phyloP scores from a whole-genome alignment of 2,113 vertebrate genomes.

The Electrona antarctica region DNA sequence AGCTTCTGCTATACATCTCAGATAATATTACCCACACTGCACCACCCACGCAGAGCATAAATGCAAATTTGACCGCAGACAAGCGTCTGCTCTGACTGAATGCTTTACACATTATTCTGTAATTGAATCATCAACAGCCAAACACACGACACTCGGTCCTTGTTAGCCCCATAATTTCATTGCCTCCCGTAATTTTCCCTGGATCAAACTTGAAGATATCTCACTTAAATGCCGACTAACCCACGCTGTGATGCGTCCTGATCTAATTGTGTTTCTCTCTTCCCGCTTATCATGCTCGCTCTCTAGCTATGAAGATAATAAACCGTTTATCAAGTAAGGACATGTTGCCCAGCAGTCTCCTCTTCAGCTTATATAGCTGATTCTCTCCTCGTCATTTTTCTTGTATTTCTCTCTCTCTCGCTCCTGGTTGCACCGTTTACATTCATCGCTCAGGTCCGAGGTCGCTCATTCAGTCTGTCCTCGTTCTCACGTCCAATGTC shows the following conservation, averaged over 20 bases:
- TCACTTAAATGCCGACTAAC: slow-evolving; percentile 85
- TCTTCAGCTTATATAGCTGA: slow-evolving; percentile 72
- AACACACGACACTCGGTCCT: slow-evolving; percentile 36
- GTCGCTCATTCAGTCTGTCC: slow-evolving; percentile 18
- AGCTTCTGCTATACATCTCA: slow-evolving; percentile 89
- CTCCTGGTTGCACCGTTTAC: not conserved
- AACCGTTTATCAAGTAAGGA: slow-evolving; percentile 99
- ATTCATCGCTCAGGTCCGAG: not conserved
- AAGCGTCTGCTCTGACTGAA: slow-evolving; percentile 25
- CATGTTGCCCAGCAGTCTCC: slow-evolving; percentile 89
- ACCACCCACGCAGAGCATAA: slow-evolving; percentile 43
- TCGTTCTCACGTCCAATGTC: slow-evolving; percentile 45
- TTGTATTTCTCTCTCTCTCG: slow-evolving; percentile 6
- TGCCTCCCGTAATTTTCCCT: slow-evolving; percentile 55
- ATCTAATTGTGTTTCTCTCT: slow-evolving; percentile 96
- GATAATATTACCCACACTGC: slow-evolving; percentile 64
- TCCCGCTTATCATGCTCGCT: slow-evolving; percentile 97
- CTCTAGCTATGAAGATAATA: slow-evolving; percentile 99
- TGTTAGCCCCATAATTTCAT: slow-evolving; percentile 39
- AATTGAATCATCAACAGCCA: slow-evolving; percentile 50
- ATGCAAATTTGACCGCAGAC: slow-evolving; percentile 42
- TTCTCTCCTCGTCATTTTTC: slow-evolving; percentile 44
- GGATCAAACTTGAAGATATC: slow-evolving; percentile 73
- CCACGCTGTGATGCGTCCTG: slow-evolving; percentile 87
- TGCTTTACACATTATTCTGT: slow-evolving; percentile 30